Conservation (phyloP, 1,140 invertebrate genomes). For the Oppia nitens region DNA sequence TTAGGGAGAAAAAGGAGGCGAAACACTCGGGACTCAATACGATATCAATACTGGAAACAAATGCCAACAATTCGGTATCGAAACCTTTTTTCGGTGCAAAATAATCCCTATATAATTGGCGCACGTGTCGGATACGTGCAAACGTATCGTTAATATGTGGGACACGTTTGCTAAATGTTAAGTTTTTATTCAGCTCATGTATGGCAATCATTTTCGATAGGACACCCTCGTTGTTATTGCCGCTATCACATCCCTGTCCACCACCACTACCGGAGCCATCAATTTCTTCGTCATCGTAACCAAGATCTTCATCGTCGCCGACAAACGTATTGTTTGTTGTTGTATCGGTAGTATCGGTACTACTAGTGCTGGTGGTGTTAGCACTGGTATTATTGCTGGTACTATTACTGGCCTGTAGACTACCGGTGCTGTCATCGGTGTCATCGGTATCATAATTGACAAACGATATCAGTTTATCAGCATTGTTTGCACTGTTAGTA, state of each 20-base stretch:
- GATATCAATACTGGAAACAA: conserved; percentile 7
- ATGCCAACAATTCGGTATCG: not conserved
- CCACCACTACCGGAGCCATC: conserved; percentile 2
- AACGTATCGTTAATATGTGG: conserved; percentile 7
- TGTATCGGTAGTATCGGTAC: not conserved
- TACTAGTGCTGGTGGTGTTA: not conserved
- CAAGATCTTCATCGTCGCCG: not conserved
- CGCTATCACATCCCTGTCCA: not conserved
- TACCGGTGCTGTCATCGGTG: not conserved
- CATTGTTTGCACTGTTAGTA: too few species aligned
- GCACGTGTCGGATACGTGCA: not conserved
- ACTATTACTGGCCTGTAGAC: not conserved
- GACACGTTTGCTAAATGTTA: not conserved
- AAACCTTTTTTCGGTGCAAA: conserved; percentile 1
- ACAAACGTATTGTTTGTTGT: too few species aligned
- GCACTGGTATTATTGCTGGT: not conserved
- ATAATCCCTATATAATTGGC: not conserved
- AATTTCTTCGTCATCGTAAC: not conserved
- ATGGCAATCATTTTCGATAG: not conserved
- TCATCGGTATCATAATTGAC: too few species aligned
- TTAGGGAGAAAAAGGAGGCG: conserved; percentile 5
- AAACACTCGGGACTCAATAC: conserved; percentile 2
- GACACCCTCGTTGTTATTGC: not conserved
- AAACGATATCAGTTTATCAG: too few species aligned
- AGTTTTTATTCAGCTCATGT: not conserved